Evolutionary conservation across 2,888 invertebrate genomes (phyloP).

Genomic region (Zele albiditarsus): DNA sequence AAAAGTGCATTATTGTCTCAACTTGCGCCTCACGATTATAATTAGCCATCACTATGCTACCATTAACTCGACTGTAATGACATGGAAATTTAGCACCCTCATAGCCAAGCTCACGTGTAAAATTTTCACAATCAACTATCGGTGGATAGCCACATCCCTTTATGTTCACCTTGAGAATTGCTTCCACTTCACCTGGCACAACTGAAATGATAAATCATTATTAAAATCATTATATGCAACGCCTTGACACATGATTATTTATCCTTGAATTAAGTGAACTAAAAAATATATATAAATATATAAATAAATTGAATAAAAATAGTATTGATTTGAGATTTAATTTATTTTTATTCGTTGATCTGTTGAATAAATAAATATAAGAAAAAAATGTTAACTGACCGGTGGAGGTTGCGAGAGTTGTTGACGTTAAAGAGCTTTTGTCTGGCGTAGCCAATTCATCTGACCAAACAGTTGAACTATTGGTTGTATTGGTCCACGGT

Average conservation of each 20-base stretch:
- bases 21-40: conserved; percentile 89
- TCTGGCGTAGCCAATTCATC: conserved; percentile 16
- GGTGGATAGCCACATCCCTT: conserved; percentile 91
- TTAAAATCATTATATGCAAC: background rate
- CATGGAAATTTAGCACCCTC: conserved; percentile 81
- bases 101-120: conserved; percentile 81
- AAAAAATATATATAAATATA: background rate
- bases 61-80: conserved; percentile 85
- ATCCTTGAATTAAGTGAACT: background rate
- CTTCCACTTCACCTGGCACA: conserved; percentile 75
- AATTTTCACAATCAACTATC: conserved; percentile 83
- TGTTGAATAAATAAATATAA: conserved; percentile 10
- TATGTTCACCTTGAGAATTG: conserved; percentile 84
- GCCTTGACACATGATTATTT: background rate
- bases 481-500: conserved; percentile 64
- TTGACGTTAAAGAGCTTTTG: conserved; percentile 24
- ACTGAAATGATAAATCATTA: conserved; percentile 42
- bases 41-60: conserved; percentile 86
- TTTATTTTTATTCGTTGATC: background rate
- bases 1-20: conserved; percentile 86
- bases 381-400: conserved; percentile 56
- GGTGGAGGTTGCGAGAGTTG: conserved; percentile 54
- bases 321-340: background rate
- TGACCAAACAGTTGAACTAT: conserved; percentile 3
- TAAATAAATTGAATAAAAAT: background rate